Evolutionary conservation across 2,113 vertebrate genomes (phyloP), one percentile per base, ranked within the genome.

Genomic region (Saccopteryx bilineata): DNA sequence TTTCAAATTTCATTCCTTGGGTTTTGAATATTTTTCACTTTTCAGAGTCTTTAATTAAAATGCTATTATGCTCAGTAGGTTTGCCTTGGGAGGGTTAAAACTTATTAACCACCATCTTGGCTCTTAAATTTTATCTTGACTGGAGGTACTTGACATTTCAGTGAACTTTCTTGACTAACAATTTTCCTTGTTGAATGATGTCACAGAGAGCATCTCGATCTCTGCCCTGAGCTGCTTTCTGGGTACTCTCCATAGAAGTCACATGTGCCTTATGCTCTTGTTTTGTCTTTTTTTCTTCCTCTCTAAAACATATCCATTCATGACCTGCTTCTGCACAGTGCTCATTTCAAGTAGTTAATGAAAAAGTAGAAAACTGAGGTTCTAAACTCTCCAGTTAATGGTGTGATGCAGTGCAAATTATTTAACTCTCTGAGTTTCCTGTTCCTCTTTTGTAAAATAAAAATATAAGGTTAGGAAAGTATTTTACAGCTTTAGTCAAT

Each of bases 81-180:
- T 93, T 72, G 9, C 72, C n/a, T 87, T 54, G 21, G 79, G 46
- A 83, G 2, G 11, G 8, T 52, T 94, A 75, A 69, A 76, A 12
- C 8, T 46, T 71, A 39, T 23, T 87, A 71, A 56, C 69, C 5
- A 86, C 7, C 13, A 21, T 26, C 60, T 86, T n/a, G 28, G 8
- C 19, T 61, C 50, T 75, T 28, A 56, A 31, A 26, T 87, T 91
- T 94, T 61, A 60, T 93, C 26, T 87, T 95, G 63, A 19, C 69
- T 48, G 4, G 50, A 93, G 60, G 61, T 86, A 75, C 52, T 90
- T 80, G 66, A 69, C 60, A 92, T 92, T 87, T 74, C 17, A 31
- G 12, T 76, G 3, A 54, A 90, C 19, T 87, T 46, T 56, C 78
- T 23, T 76, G 18, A 69, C 26, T 61, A 60, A 87, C 21, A 21